These are phyloP conservation scores for Salminus brasiliensis DNA, from an alignment of 2,113 vertebrate species.

Conservation along the genomic window DNA sequence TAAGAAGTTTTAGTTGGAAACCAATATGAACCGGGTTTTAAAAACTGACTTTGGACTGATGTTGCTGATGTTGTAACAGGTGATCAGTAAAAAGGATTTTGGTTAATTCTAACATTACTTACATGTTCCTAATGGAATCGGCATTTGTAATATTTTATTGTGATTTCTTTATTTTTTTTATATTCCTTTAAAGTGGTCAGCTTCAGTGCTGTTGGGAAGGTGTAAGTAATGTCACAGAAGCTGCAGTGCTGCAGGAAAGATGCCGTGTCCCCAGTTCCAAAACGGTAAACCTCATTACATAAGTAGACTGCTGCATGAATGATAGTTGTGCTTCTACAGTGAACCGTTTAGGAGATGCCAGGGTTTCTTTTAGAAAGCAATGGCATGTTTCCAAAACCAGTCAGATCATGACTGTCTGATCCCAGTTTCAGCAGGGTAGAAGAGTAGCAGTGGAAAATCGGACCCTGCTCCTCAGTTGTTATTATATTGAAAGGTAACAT, in stretches of 20 bases:
- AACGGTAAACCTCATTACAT: neutral
- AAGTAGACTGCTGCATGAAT: neutral
- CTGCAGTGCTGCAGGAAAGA: neutral
- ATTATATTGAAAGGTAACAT: no score
- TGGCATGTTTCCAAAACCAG: neutral
- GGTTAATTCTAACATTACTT: no score
- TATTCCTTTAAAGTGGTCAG: neutral
- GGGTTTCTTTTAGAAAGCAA: neutral
- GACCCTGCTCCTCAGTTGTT: neutral
- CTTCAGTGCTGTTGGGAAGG: neutral
- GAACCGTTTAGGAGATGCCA: neutral
- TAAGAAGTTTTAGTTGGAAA: no score
- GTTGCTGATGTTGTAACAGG: no score
- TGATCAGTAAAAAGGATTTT: no score
- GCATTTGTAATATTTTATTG: no score
- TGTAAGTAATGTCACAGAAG: neutral
- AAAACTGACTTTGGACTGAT: no score
- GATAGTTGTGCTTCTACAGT: neutral
- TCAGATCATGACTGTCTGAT: neutral
- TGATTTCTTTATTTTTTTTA: no score
- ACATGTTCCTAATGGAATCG: no score
- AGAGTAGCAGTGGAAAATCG: slow-evolving; percentile 17
- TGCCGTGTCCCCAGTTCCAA: neutral
- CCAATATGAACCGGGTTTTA: no score
- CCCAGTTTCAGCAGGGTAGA: neutral